A percentile compares a stretch with the other conserved stretches of the same genome.
These are phyloP conservation scores for Chymomyza caudatula DNA, from an alignment of 2,888 invertebrate species.

Conservation along the genomic window DNA sequence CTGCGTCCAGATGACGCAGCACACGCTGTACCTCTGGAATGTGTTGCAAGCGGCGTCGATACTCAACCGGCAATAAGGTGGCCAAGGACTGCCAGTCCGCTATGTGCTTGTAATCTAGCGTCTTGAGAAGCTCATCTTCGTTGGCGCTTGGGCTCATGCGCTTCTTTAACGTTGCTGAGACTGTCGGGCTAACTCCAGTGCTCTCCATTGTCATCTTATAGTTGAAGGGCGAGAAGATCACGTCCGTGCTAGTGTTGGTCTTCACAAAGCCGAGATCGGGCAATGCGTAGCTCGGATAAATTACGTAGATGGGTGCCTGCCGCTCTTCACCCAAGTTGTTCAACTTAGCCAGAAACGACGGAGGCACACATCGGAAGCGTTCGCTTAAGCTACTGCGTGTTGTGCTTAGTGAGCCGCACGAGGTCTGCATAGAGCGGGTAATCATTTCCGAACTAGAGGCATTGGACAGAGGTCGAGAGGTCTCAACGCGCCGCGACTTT, in stretches of 20 bases:
- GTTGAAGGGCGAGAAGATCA: constrained; percentile 83
- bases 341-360: constrained; percentile 85
- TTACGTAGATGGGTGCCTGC: constrained; percentile 89
- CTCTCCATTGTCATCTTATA: constrained; percentile 81
- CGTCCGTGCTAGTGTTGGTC: constrained; percentile 80
- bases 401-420: constrained; percentile 75
- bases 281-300: constrained; percentile 93
- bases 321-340: constrained; percentile 81
- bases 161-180: constrained; percentile 56
- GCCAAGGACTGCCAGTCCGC: constrained; percentile 96
- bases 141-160: constrained; percentile 79
- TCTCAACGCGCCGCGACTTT: constrained; percentile 34
- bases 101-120: constrained; percentile 89
- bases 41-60: constrained; percentile 86
- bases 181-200: constrained; percentile 34
- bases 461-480: constrained; percentile 59
- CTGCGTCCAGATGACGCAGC: constrained; percentile 77
- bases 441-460: constrained; percentile 79
- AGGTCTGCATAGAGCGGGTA: constrained; percentile 87
- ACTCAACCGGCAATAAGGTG: constrained; percentile 91
- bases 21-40: constrained; percentile 85
- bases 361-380: constrained; percentile 82
- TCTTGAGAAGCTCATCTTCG: constrained; percentile 88
- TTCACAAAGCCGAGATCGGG: constrained; percentile 91
- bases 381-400: constrained; percentile 77